Percentiles rank a stretch among this genome's conserved stretches.
phyloP scores from a whole-genome alignment of 2,888 invertebrate species.

The Diadegma fenestrale region DNA sequence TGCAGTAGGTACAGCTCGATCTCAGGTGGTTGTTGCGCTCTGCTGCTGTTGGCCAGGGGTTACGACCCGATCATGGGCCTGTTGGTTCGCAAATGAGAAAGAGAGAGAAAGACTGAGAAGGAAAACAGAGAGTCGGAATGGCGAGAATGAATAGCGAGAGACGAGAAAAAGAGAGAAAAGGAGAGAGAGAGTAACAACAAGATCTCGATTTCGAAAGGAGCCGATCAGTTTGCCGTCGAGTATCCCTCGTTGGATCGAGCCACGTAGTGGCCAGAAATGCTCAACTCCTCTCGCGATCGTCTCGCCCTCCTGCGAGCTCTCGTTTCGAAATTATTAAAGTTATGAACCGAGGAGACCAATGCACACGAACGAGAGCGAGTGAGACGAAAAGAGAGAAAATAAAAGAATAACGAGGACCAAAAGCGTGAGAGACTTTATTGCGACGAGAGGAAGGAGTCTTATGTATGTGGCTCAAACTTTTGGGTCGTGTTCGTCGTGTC shows the following conservation, averaged over 20 bases:
- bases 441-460: conserved; percentile 13
- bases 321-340: conserved; percentile 68
- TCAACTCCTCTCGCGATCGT: conserved; percentile 52
- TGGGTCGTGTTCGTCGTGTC: conserved; percentile 58
- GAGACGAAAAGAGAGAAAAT: conserved; percentile 9
- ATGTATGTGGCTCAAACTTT: conserved; percentile 43
- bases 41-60: conserved; percentile 67
- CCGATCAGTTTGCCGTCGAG: conserved; percentile 52
- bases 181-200: conserved; percentile 64
- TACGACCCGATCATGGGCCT: conserved; percentile 72
- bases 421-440: conserved; percentile 54
- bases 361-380: conserved; percentile 34
- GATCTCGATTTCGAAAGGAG: conserved; percentile 73
- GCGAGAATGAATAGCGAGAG: conserved; percentile 51
- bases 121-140: conserved; percentile 54
- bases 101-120: conserved; percentile 57
- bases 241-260: conserved; percentile 57
- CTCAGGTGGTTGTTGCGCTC: conserved; percentile 56
- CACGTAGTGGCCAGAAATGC: conserved; percentile 16
- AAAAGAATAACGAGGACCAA: conserved; percentile 15
- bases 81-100: conserved; percentile 69
- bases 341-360: conserved; percentile 54
- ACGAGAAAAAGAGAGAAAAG: conserved; percentile 60
- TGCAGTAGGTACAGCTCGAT: conserved; percentile 42
- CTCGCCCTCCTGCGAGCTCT: conserved; percentile 63